phyloP scores from a whole-genome alignment of 2,113 vertebrate genomes.

The Pollachius pollachius region DNA sequence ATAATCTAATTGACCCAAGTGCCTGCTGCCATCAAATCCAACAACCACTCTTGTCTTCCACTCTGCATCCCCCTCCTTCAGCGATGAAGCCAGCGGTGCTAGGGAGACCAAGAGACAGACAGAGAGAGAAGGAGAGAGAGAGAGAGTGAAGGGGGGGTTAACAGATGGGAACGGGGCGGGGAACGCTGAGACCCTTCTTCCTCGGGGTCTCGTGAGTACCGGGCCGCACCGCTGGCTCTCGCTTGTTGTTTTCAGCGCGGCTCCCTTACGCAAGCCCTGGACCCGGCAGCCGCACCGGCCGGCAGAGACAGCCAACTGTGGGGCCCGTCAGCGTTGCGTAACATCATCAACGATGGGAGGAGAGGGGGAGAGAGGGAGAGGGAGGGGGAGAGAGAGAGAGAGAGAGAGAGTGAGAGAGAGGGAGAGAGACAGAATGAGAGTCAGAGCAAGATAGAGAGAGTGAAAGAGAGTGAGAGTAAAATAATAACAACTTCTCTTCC shows the following conservation, averaged over 20 bases:
- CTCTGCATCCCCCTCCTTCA: background rate
- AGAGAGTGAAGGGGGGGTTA: background rate
- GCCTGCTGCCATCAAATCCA: too few relatives aligned
- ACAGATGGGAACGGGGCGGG: background rate
- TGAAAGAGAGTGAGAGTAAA: constrained; percentile 24
- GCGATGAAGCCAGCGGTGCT: constrained; percentile 11
- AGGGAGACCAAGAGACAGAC: too few relatives aligned
- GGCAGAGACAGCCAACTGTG: constrained; percentile 24
- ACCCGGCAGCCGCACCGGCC: constrained; percentile 47
- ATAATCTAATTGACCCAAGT: too few relatives aligned
- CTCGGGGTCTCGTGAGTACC: constrained; percentile 17
- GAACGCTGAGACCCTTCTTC: constrained; percentile 21
- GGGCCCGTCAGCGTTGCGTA: constrained; percentile 62
- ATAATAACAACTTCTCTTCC: constrained; percentile 39
- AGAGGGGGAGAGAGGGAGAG: constrained; percentile 31
- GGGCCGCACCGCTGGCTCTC: constrained; percentile 27
- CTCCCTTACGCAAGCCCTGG: constrained; percentile 71
- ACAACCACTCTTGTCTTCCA: too few relatives aligned
- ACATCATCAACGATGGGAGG: constrained; percentile 21
- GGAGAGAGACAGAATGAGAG: constrained; percentile 32
- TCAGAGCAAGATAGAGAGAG: constrained; percentile 32
- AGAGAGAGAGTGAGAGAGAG: constrained; percentile 33
- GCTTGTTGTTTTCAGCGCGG: constrained; percentile 54
- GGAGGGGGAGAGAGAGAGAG: constrained; percentile 32
- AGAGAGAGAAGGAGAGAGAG: constrained; percentile 18